Conservation (phyloP, 1,140 invertebrate species). For the Arctopsyche grandis region DNA sequence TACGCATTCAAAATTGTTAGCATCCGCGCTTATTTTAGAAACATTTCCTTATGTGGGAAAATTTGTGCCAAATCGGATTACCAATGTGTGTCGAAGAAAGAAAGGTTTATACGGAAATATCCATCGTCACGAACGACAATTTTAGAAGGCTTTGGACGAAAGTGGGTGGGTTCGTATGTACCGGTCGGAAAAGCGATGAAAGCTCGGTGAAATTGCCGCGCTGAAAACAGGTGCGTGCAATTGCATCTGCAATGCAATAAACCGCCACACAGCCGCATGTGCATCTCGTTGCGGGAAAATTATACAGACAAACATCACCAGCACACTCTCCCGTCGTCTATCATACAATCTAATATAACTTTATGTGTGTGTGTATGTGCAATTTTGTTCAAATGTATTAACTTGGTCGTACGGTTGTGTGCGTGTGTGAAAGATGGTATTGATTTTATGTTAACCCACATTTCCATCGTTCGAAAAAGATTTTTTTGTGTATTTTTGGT, state of each 20-base stretch:
- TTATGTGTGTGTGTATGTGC: not conserved
- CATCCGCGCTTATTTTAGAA: too few relatives aligned
- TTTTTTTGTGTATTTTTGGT: not conserved
- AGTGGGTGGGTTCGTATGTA: not conserved
- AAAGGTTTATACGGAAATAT: not conserved
- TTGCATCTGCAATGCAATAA: slow-evolving; percentile 49
- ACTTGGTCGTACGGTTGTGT: not conserved
- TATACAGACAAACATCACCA: too few relatives aligned
- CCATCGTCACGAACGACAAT: not conserved
- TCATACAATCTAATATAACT: not conserved
- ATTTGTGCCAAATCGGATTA: too few relatives aligned
- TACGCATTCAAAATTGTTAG: too few relatives aligned
- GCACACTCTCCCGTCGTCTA: not conserved
- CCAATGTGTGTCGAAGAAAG: not conserved
- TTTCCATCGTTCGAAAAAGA: not conserved
- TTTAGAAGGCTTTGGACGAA: not conserved
- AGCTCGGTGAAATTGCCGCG: slow-evolving; percentile 4
- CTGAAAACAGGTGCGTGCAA: slow-evolving; percentile 43
- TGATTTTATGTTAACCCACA: slow-evolving; percentile 22
- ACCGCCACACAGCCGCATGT: slow-evolving; percentile 13
- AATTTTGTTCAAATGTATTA: not conserved
- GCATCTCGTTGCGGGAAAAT: not conserved
- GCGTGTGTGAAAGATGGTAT: not conserved
- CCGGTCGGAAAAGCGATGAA: not conserved
- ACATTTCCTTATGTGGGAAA: too few relatives aligned